Evolutionary conservation across 2,113 vertebrate genomes (phyloP), one percentile per base, ranked within the genome.

Genomic region (Scomber colias): DNA sequence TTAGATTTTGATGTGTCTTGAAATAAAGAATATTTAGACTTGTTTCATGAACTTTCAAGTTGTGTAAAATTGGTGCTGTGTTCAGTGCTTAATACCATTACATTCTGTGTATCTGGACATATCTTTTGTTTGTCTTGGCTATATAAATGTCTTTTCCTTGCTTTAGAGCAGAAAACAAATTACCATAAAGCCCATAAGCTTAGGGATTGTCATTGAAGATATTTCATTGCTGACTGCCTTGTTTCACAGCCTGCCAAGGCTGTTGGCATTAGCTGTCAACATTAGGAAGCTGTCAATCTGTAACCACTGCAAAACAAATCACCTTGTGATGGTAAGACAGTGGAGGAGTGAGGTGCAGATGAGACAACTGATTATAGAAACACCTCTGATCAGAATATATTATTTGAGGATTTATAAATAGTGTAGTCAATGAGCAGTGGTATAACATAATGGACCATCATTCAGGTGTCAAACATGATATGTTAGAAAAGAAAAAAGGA

Each of bases 261-360:
- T 77, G n/a, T 61, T 70, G 69, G 63, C 60, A 66, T 75, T 30
- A 57, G 63, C 66, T 79, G 70, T 84, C 77, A 83, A 35, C 77
- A 62, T 79, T 71, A 76, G 78, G 71, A 86, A 73, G 72, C 62
- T 81, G 84, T 90, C 82, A 75, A 68, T 82, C 40, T 83, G 63
- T 53, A 69, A 86, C 40, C 31, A 21, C 76, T 66, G 54, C 17
- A 24, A 86, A 76, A 70, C 53, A 85, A 87, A 79, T 87, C 69
- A 60, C 70, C 46, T 61, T 75, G 51, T 72, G 78, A 72, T 51
- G 73, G 49, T 74, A 80, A 88, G 76, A 77, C 71, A 48, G 69
- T 63, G 4, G 61, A 84, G 78, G 54, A 82, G 45, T 59, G 74
- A 81, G 75, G 54, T 71, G 53, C 46, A 75, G 84, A 86, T 82